Percentiles rank a stretch among this genome's conserved stretches.
Conservation (phyloP, 2,888 invertebrate genomes). For the Sinohyriopsis cumingii region DNA sequence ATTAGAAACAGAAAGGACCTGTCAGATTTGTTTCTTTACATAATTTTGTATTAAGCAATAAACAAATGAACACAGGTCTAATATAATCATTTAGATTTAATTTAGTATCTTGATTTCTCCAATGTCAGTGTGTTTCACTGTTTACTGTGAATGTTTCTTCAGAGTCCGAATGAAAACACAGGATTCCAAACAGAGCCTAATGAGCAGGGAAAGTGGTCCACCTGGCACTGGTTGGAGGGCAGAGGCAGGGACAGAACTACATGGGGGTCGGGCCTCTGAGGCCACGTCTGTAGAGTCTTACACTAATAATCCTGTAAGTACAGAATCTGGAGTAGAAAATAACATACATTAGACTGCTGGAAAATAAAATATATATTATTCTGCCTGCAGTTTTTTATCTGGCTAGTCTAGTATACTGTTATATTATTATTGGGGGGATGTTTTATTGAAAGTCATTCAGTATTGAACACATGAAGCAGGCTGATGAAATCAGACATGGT, state of each 20-base stretch:
- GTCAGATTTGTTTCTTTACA: too few species aligned
- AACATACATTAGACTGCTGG: background rate
- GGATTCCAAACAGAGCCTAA: slow-evolving; percentile 46
- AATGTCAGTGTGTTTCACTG: slow-evolving; percentile 8
- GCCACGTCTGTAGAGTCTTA: slow-evolving; percentile 64
- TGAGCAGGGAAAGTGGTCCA: slow-evolving; percentile 30
- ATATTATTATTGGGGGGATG: too few species aligned
- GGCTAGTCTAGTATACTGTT: too few species aligned
- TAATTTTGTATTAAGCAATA: too few species aligned
- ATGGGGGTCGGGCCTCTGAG: slow-evolving; percentile 56
- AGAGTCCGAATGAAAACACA: slow-evolving; percentile 26
- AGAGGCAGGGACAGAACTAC: slow-evolving; percentile 56
- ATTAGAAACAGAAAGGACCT: too few species aligned
- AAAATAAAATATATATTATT: background rate
- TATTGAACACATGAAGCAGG: too few species aligned
- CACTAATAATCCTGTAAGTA: slow-evolving; percentile 61
- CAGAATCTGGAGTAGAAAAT: background rate
- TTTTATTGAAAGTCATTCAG: too few species aligned
- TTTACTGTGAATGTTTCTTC: slow-evolving; percentile 5
- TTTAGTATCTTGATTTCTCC: too few species aligned
- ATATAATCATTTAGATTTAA: too few species aligned
- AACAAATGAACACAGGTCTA: too few species aligned
- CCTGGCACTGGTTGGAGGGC: slow-evolving; percentile 56
- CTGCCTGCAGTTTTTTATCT: too few species aligned
- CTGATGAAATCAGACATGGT: too few species aligned